Evolutionary conservation across 2,888 invertebrate genomes (phyloP), one percentile per base, ranked within the genome.

Genomic region (Eupeodes luniger): DNA sequence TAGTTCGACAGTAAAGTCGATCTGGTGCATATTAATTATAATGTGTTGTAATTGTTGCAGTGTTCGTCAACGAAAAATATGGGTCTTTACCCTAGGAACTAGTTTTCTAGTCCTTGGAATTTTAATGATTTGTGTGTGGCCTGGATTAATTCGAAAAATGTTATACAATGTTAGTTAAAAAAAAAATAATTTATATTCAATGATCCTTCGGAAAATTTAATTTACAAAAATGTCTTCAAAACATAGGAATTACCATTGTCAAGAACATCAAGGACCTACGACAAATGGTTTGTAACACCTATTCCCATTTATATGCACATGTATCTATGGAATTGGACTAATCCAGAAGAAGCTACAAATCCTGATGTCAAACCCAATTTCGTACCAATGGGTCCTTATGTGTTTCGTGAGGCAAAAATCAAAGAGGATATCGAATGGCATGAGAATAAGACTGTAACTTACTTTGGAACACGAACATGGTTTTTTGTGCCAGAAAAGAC

Each of bases 311-410:
- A 96, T 92, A 92, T 97, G 86, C 95, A 96, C 87, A 94, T 96
- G 91, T 95, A 95, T 92, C 93, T 98, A 88, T 98, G 96, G 92
- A 97, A 98, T 92, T 96, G 97, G 94, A 96, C 96, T 0, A 98
- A 98, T 92, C 94, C 95, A 0, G 94, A 95, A 1, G 95, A 96
- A 27, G 90, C 94, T 0, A 92, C 93, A 0, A 92, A 94, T 0
- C 90, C 91, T 2, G 94, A 94, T 67, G 93, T 94, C 0, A 95
- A 95, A 84, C 95, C 97, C 0, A 92, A 94, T 14, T 95, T 97
- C 85, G 93, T 94, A 16, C 95, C 97, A 92, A 91, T 91, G 19
- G 93, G 93, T 5, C 93, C 93, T 0, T 98, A 97, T 90, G 96
- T 96, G 1, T 98, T 95, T 91, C 94, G 90, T 0, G 93, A 93